Base-by-base conservation (phyloP, 2,113 vertebrate genomes). In the Stigmatopora nigra region DNA sequence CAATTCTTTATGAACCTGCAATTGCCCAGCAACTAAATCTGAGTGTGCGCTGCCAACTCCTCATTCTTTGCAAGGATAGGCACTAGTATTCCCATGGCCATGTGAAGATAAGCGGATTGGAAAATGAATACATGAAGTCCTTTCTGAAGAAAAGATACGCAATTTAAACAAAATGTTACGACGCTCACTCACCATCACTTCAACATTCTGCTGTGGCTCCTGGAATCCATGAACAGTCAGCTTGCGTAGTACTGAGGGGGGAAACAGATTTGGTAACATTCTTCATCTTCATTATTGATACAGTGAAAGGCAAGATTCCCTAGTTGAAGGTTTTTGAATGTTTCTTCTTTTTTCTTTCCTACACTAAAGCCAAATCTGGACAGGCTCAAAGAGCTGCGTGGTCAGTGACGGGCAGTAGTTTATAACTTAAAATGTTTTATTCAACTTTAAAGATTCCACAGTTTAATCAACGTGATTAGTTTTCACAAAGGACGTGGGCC, bases 201-300 rank as follows among this genome's bases (percentile, higher is more conserved):
- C 96, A 87, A 89, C 79, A 73, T 90, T 96, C 79, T 93, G 92
- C 17, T 95, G 93, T 59, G 97, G 95, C 71, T 98, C 93, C 73
- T 92, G 87, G 89, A 98, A 98, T 56, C 97, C 97, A 76, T 98
- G 92, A 36, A 98, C 95, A 0, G 97, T 99, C 80, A 99, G 88
- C 69, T 98, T 98, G 61, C 94, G 91, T 76, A 99, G 91, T 57
- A 99, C 96, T 99, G 78, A 53, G 17, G 1, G 61, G 7, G 63
- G 0, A 19, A 16, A 59, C 48, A 48, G 7, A 38, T 19, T 56
- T 11, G 13, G 22, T 7, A 56, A 1, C 53, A 56, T 56, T 56
- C 22, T 14, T 3, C 15, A 14, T 56, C 22, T 56, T 56, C 15
- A 31, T 31, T 56, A 13, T 31, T 7, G 13, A 56, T 56, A 16